Percentiles rank a stretch among this genome's conserved stretches.
phyloP scores from a whole-genome alignment of 2,113 vertebrate species.

The Nipponia nippon region DNA sequence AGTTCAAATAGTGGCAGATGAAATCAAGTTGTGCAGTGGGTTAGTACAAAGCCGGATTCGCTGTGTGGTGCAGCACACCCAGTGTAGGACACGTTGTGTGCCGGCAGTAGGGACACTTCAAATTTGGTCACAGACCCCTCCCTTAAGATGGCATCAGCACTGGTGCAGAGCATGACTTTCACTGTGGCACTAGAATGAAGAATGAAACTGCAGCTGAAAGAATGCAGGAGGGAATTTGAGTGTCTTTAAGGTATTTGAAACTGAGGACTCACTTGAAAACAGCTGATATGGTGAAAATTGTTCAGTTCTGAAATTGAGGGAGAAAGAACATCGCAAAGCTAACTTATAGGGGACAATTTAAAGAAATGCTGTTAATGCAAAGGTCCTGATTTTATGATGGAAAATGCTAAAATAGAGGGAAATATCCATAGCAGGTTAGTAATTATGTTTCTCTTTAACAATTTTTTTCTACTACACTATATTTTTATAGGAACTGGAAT shows the following conservation, averaged over 20 bases:
- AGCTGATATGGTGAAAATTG: not conserved
- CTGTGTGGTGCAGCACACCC: not conserved
- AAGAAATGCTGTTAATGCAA: not conserved
- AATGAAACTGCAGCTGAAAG: not conserved
- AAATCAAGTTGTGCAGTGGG: not conserved
- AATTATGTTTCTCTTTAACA: not conserved
- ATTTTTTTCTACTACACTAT: fast-evolving
- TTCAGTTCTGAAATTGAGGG: not conserved
- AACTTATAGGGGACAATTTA: not conserved
- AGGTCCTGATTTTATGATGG: not conserved
- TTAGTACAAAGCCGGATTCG: not conserved
- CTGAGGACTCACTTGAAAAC: not conserved
- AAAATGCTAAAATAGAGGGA: not conserved
- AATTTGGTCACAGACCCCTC: not conserved
- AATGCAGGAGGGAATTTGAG: not conserved
- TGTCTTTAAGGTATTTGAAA: not conserved
- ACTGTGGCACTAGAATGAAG: not conserved
- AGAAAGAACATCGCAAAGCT: not conserved
- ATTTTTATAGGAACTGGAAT: not conserved
- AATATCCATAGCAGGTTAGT: not conserved
- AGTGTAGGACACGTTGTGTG: not conserved
- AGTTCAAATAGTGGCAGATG: not conserved
- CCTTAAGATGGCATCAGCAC: not conserved
- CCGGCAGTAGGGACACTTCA: not conserved
- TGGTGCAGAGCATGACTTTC: not conserved